These are phyloP conservation scores for Pachyramphus minor DNA, from an alignment of 2,113 vertebrate genomes.

Conservation along the genomic window DNA sequence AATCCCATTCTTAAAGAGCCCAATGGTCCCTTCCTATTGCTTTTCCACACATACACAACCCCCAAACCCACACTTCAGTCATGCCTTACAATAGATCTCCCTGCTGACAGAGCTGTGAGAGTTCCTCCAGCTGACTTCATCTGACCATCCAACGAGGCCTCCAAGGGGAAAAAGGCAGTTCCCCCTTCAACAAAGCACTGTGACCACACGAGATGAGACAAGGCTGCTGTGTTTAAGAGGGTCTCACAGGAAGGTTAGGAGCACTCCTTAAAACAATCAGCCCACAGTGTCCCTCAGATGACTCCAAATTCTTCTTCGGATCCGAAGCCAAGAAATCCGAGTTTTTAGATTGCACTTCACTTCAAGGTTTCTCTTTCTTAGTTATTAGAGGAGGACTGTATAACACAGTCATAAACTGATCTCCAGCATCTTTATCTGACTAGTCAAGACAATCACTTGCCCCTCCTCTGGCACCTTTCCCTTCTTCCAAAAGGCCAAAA, in stretches of 20 bases:
- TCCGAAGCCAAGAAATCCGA: not conserved
- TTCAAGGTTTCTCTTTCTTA: not conserved
- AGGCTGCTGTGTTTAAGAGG: not conserved
- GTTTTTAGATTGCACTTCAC: not conserved
- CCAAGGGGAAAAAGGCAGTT: not conserved
- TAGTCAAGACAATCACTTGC: not conserved
- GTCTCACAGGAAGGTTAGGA: not conserved
- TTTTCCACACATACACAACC: not conserved
- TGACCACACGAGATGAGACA: not conserved
- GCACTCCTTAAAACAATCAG: not conserved
- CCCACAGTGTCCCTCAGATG: not conserved
- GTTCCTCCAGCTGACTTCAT: not conserved
- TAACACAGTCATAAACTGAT: not conserved
- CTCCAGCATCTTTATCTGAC: not conserved
- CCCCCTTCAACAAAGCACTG: not conserved
- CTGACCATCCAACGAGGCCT: fast-evolving
- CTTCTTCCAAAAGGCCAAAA: not conserved
- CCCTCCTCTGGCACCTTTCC: not conserved
- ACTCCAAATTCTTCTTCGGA: not conserved
- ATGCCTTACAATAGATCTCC: not conserved
- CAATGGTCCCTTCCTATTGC: not conserved
- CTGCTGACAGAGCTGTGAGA: not conserved
- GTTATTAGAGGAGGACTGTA: not conserved
- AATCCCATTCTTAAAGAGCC: not conserved
- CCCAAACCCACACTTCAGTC: not conserved